Percentiles rank a stretch among this genome's conserved stretches.
Evolutionary conservation across 2,113 vertebrate genomes (phyloP).

Genomic region (Calypte anna): DNA sequence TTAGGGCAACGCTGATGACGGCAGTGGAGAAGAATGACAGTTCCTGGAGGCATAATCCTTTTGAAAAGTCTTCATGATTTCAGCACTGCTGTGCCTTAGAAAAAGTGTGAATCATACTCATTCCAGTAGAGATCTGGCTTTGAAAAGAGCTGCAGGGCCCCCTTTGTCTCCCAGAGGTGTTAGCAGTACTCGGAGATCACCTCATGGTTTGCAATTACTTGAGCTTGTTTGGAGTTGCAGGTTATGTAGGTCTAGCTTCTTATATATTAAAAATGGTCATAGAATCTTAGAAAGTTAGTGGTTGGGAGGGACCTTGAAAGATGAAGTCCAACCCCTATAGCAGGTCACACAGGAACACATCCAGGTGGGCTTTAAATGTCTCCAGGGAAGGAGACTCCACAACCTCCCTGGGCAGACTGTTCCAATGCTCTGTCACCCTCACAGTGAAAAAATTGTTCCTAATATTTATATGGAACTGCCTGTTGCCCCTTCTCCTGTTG

Average conservation of each 20-base stretch:
- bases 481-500: too few relatives aligned
- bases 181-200: background rate
- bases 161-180: background rate
- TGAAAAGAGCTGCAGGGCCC: background rate
- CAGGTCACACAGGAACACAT: too few relatives aligned
- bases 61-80: background rate
- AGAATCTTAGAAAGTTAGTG: too few relatives aligned
- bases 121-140: background rate
- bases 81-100: slow-evolving; percentile 29
- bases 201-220: background rate
- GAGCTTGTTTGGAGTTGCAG: background rate
- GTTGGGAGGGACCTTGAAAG: too few relatives aligned
- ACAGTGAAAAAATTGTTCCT: too few relatives aligned
- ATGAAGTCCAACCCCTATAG: too few relatives aligned
- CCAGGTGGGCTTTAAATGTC: too few relatives aligned
- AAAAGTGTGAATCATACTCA: slow-evolving; percentile 1
- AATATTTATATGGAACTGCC: too few relatives aligned
- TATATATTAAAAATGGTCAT: background rate
- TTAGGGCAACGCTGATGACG: background rate
- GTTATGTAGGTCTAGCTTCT: background rate
- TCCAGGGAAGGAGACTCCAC: too few relatives aligned
- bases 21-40: slow-evolving; percentile 18
- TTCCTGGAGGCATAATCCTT: background rate
- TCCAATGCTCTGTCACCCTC: too few relatives aligned
- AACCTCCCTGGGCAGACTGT: too few relatives aligned